Evolutionary conservation across 2,888 invertebrate genomes (phyloP).

Genomic region (Selenia dentaria): DNA sequence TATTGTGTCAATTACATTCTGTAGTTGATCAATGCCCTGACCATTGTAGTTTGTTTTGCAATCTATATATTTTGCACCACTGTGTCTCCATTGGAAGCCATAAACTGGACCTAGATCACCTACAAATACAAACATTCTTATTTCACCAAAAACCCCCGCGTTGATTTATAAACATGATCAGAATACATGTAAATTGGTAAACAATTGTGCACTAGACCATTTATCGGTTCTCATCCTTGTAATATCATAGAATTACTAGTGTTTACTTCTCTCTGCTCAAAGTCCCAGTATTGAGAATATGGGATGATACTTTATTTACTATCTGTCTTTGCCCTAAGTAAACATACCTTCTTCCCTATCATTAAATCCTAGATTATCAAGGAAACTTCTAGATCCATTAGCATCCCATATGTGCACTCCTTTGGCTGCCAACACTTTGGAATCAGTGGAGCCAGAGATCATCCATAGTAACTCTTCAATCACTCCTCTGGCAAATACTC

Average conservation of each 20-base stretch:
- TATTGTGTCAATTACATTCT: constrained; percentile 91
- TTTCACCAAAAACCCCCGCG: too few relatives aligned
- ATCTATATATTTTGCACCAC: constrained; percentile 94
- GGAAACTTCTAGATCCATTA: constrained; percentile 94
- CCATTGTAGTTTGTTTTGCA: constrained; percentile 93
- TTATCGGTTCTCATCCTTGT: too few relatives aligned
- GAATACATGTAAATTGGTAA: too few relatives aligned
- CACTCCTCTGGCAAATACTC: constrained; percentile 96
- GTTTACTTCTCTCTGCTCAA: too few relatives aligned
- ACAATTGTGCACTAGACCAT: too few relatives aligned
- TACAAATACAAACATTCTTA: constrained; percentile 39
- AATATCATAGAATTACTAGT: too few relatives aligned
- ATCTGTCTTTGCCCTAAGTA: background rate
- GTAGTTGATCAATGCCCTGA: constrained; percentile 95
- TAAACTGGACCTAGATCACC: constrained; percentile 98
- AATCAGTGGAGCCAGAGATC: constrained; percentile 95
- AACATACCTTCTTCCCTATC: constrained; percentile 92
- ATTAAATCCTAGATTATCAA: constrained; percentile 93
- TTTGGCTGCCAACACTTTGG: constrained; percentile 91
- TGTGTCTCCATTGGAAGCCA: constrained; percentile 99
- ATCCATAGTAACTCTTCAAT: constrained; percentile 98
- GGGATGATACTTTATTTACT: too few relatives aligned
- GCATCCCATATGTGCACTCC: constrained; percentile 98
- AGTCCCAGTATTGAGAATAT: too few relatives aligned
- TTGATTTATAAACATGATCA: too few relatives aligned